These are phyloP conservation scores for Petrophora chlorosata DNA, from an alignment of 2,888 invertebrate genomes.

Conservation along the genomic window DNA sequence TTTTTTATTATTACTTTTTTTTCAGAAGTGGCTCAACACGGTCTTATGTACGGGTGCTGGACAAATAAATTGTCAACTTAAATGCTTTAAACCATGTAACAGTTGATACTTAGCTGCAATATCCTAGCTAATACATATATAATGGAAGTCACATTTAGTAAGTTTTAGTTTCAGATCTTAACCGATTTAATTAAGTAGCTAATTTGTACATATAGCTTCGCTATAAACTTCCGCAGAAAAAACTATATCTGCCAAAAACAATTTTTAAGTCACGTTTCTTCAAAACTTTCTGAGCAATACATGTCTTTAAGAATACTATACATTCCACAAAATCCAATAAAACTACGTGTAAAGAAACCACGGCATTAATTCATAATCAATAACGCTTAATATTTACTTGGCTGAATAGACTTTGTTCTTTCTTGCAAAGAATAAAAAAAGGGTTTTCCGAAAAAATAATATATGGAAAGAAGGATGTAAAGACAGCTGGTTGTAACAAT, in stretches of 20 bases:
- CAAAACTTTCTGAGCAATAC: slow-evolving; percentile 23
- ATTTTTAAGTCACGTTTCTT: background rate
- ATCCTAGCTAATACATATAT: too few species aligned
- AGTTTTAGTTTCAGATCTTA: too few species aligned
- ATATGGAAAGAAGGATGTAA: too few species aligned
- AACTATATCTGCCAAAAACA: too few species aligned
- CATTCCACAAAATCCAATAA: slow-evolving; percentile 1
- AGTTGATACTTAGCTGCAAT: too few species aligned
- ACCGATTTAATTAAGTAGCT: background rate
- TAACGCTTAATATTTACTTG: background rate
- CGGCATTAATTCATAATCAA: background rate
- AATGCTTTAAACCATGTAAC: background rate
- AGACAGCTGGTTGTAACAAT: too few species aligned
- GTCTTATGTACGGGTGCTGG: background rate
- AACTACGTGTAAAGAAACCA: background rate
- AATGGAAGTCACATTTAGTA: too few species aligned
- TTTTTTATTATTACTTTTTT: too few species aligned
- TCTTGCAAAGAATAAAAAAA: background rate
- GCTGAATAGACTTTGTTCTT: background rate
- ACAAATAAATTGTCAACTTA: background rate
- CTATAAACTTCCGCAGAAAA: background rate
- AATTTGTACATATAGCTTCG: slow-evolving; percentile 7
- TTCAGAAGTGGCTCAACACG: background rate
- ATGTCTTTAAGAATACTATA: slow-evolving; percentile 17
- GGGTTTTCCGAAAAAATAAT: too few species aligned